Conservation (phyloP, 1,140 invertebrate species). For the Parapsyche elsis region DNA sequence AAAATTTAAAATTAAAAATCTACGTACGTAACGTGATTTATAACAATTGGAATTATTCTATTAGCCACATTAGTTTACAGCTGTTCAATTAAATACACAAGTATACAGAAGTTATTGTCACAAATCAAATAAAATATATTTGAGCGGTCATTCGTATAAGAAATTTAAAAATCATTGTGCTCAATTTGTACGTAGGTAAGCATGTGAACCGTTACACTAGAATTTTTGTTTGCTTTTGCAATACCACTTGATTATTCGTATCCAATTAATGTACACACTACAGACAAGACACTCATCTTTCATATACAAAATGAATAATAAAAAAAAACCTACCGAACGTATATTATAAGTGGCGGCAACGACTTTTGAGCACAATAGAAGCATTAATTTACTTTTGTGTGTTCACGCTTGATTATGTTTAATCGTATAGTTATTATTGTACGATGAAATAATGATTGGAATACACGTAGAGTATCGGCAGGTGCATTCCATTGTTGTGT, state of each 20-base stretch:
- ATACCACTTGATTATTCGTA: conserved; percentile 38
- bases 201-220: conserved; percentile 19
- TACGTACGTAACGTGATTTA: no score
- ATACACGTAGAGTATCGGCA: background rate
- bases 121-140: no score
- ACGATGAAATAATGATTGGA: background rate
- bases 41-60: background rate
- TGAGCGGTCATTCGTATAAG: background rate
- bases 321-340: background rate
- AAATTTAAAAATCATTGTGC: conserved; percentile 18
- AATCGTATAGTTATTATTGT: conserved; percentile 34
- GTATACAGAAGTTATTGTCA: no score
- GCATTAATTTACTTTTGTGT: conserved; percentile 42
- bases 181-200: background rate
- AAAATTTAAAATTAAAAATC: background rate
- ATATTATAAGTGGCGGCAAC: conserved; percentile 22
- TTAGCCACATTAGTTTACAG: background rate
- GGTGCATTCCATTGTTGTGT: background rate
- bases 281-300: conserved; percentile 18
- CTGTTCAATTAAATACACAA: no score
- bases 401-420: conserved; percentile 43
- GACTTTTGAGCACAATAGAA: conserved; percentile 25
- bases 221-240: conserved; percentile 41
- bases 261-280: conserved; percentile 36
- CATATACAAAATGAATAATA: background rate